phyloP scores from a whole-genome alignment of 2,888 invertebrate genomes.

The Halictus quadricinctus region DNA sequence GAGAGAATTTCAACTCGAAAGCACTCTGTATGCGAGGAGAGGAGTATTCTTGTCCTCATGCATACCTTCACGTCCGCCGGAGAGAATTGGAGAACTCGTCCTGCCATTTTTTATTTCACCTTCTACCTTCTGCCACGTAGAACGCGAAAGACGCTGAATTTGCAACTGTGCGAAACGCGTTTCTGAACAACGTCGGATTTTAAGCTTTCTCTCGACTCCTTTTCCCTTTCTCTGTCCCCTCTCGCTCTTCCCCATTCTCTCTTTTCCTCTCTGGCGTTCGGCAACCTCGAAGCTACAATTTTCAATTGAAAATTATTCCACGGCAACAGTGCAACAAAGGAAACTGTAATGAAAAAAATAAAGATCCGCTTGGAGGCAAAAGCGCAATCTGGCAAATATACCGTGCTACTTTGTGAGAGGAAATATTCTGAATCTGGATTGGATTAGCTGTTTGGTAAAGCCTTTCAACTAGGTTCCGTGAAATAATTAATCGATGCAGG shows the following conservation, averaged over 20 bases:
- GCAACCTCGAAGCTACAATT: neutral
- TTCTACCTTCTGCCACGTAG: neutral
- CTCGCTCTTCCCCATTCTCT: neutral
- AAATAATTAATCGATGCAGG: neutral
- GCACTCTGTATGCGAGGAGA: conserved; percentile 20
- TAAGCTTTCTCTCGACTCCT: neutral
- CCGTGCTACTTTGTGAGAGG: neutral
- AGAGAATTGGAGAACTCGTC: conserved; percentile 26
- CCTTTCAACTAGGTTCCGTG: neutral
- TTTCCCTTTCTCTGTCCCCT: neutral
- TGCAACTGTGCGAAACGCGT: neutral
- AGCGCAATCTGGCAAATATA: neutral
- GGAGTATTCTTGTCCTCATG: conserved; percentile 18
- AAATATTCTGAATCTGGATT: neutral
- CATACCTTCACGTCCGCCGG: conserved; percentile 18
- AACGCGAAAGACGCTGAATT: conserved; percentile 13
- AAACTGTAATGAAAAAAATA: neutral
- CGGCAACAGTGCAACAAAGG: neutral
- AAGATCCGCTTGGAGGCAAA: neutral
- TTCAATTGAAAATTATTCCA: neutral
- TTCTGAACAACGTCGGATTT: conserved; percentile 16
- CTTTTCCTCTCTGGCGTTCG: neutral
- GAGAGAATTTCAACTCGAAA: conserved; percentile 23
- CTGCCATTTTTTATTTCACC: conserved; percentile 20
- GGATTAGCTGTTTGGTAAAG: neutral